Conservation (phyloP, 2,888 invertebrate species). For the Dicranocentrus wangi region DNA sequence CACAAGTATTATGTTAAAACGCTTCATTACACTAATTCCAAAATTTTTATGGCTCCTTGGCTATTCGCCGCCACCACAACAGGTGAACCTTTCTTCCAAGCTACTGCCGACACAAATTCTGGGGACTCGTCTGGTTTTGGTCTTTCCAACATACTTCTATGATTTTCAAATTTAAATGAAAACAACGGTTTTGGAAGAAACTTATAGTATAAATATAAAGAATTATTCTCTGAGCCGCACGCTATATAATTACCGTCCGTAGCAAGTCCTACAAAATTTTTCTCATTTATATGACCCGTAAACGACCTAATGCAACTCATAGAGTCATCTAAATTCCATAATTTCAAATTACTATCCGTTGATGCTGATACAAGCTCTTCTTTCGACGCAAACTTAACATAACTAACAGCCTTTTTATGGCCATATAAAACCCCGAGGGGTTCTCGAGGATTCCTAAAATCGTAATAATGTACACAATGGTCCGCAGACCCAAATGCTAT, state of each 20-base stretch:
- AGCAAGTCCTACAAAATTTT: constrained; percentile 95
- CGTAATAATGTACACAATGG: constrained; percentile 97
- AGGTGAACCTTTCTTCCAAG: constrained; percentile 90
- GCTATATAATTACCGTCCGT: constrained; percentile 94
- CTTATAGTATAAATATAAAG: constrained; percentile 92
- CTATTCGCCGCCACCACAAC: constrained; percentile 94
- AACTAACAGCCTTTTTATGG: constrained; percentile 94
- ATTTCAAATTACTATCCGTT: constrained; percentile 91
- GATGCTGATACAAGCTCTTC: constrained; percentile 92
- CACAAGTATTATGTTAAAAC: neutral
- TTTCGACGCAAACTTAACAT: constrained; percentile 88
- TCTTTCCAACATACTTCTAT: constrained; percentile 84
- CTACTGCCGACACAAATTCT: constrained; percentile 93
- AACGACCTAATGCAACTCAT: constrained; percentile 87
- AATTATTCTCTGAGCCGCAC: constrained; percentile 96
- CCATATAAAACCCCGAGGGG: constrained; percentile 89
- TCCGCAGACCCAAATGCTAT: constrained; percentile 97
- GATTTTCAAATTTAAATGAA: constrained; percentile 88
- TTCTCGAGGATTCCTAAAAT: constrained; percentile 87
- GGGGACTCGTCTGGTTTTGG: constrained; percentile 78
- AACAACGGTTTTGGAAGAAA: constrained; percentile 90
- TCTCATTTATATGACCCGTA: constrained; percentile 93
- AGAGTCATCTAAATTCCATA: constrained; percentile 87
- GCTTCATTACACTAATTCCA: constrained; percentile 81
- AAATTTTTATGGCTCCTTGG: constrained; percentile 92